Conservation (phyloP, 2,888 invertebrate genomes). For the Chelonus formosanus region DNA sequence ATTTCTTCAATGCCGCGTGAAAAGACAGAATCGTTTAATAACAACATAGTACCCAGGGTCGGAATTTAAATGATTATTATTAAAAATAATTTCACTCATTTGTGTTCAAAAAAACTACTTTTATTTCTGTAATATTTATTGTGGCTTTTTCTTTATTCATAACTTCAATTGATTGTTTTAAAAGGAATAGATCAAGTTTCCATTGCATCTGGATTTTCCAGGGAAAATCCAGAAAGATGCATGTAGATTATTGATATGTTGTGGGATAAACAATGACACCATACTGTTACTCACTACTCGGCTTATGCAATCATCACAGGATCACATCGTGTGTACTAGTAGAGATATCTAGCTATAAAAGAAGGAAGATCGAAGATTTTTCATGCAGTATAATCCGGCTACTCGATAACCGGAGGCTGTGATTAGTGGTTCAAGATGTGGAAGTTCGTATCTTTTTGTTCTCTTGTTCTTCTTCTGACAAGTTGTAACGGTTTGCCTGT, state of each 20-base stretch:
- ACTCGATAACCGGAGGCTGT: slow-evolving; percentile 10
- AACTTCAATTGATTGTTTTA: no score
- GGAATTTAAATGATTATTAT: background rate
- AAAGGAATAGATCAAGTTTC: no score
- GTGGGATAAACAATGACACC: slow-evolving; percentile 19
- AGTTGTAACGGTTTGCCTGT: slow-evolving; percentile 44
- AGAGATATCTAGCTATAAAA: slow-evolving; percentile 41
- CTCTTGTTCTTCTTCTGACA: slow-evolving; percentile 42
- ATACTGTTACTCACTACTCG: slow-evolving; percentile 35
- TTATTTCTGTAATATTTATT: no score
- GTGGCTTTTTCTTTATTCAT: no score
- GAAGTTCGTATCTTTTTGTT: slow-evolving; percentile 12
- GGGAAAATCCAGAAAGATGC: slow-evolving; percentile 37
- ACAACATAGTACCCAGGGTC: background rate
- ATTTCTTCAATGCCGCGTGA: slow-evolving; percentile 5
- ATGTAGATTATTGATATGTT: background rate
- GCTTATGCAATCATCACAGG: slow-evolving; percentile 37
- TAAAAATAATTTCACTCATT: background rate
- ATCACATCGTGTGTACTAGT: slow-evolving; percentile 30
- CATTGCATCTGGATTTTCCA: slow-evolving; percentile 6
- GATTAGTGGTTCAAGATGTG: slow-evolving; percentile 24
- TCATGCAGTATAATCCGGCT: slow-evolving; percentile 22
- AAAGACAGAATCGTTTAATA: slow-evolving; percentile 2
- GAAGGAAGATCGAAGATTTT: slow-evolving; percentile 33
- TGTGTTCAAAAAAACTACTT: no score